Evolutionary conservation across 2,888 invertebrate genomes (phyloP).

Genomic region (Sarcophaga carnaria): DNA sequence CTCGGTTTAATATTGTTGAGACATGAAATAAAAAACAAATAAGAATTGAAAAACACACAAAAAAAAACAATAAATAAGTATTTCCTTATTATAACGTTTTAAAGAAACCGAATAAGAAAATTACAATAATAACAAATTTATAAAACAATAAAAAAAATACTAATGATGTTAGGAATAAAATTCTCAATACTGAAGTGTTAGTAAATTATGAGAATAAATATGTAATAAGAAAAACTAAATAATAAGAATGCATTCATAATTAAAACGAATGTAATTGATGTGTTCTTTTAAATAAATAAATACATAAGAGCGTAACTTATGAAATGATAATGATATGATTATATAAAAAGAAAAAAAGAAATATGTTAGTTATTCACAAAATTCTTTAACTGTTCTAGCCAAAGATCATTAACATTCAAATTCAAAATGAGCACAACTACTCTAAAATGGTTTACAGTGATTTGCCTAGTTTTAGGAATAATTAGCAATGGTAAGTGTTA

Average conservation of each 20-base stretch:
- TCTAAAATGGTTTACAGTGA: constrained; percentile 52
- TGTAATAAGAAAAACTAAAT: background rate
- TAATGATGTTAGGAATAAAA: background rate
- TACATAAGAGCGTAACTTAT: too few relatives aligned
- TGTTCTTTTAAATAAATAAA: too few relatives aligned
- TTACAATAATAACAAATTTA: constrained; percentile 31
- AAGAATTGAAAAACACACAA: background rate
- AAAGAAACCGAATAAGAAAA: constrained; percentile 24
- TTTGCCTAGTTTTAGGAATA: constrained; percentile 65
- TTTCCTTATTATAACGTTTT: constrained; percentile 34
- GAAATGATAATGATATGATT: background rate
- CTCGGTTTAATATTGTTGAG: constrained; percentile 41
- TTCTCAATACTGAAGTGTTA: background rate
- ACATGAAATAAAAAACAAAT: constrained; percentile 33
- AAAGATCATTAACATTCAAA: constrained; percentile 18
- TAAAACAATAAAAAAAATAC: background rate
- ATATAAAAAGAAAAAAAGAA: background rate
- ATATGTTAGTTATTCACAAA: background rate
- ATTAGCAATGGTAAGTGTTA: constrained; percentile 68
- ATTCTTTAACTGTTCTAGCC: constrained; percentile 53
- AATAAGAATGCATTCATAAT: background rate
- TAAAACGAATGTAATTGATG: background rate
- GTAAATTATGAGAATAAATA: background rate
- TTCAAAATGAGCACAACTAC: constrained; percentile 50
- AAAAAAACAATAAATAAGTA: background rate